These are phyloP conservation scores for Eudasyphora cyanicolor DNA, from an alignment of 2,888 invertebrate genomes.

Conservation along the genomic window DNA sequence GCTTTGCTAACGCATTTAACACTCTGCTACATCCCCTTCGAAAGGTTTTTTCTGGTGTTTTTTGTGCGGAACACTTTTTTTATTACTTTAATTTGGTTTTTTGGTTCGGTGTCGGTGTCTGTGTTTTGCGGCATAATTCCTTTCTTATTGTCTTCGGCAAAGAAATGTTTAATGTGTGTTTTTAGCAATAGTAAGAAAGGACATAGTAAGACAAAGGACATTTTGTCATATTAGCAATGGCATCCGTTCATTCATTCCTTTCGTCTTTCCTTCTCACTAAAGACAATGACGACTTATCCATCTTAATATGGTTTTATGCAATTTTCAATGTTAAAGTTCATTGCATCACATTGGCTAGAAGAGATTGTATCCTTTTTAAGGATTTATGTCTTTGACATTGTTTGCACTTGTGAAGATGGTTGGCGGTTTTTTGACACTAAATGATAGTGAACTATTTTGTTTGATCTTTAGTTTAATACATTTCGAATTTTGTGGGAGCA, in stretches of 20 bases:
- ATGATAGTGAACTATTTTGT: not conserved
- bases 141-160: constrained; percentile 17
- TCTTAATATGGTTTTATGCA: constrained; percentile 46
- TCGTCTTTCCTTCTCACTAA: not conserved
- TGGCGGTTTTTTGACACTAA: not conserved
- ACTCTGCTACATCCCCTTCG: not conserved
- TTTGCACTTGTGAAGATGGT: not conserved
- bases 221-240: not conserved
- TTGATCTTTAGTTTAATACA: not conserved
- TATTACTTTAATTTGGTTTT: not conserved
- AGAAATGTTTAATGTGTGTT: not conserved
- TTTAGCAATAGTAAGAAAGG: not conserved
- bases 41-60: not conserved
- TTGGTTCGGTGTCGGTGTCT: not conserved
- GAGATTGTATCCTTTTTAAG: constrained; percentile 10
- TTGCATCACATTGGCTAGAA: not conserved
- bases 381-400: not conserved
- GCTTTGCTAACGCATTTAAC: constrained; percentile 12
- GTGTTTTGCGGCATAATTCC: constrained; percentile 31
- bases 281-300: constrained; percentile 16
- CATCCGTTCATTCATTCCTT: constrained; percentile 32
- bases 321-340: constrained; percentile 50
- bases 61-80: not conserved
- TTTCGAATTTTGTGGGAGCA: not conserved
- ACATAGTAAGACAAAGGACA: not conserved